These are phyloP conservation scores for Cephus nigrinus DNA, from an alignment of 2,888 invertebrate species.

Conservation along the genomic window DNA sequence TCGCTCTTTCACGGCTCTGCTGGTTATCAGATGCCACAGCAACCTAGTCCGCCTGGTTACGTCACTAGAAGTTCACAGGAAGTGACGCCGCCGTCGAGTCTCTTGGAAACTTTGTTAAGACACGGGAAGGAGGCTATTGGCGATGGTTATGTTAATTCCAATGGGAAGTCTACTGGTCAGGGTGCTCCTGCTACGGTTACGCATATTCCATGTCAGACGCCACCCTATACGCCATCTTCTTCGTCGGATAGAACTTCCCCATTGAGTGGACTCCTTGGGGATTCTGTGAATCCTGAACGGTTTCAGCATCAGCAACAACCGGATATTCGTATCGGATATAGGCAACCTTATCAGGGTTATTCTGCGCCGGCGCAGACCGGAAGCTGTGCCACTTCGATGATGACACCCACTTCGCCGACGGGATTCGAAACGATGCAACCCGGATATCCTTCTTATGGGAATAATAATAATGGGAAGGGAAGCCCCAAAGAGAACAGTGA, in stretches of 20 bases:
- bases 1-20: conserved; percentile 19
- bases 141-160: conserved; percentile 31
- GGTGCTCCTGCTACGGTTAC: conserved; percentile 23
- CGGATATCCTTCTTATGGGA: conserved; percentile 30
- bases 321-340: conserved; percentile 19
- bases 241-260: conserved; percentile 47
- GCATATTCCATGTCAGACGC: conserved; percentile 37
- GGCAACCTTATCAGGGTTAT: conserved; percentile 28
- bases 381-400: conserved; percentile 25
- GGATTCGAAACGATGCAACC: conserved; percentile 30
- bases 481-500: conserved; percentile 35
- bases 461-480: conserved; percentile 35
- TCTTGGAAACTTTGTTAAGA: conserved; percentile 47
- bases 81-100: conserved; percentile 30
- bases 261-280: conserved; percentile 27
- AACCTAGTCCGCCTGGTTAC: conserved; percentile 15
- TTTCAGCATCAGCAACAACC: conserved; percentile 26
- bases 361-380: conserved; percentile 25
- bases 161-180: neutral
- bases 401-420: conserved; percentile 28
- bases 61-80: conserved; percentile 7
- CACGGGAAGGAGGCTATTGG: conserved; percentile 47
- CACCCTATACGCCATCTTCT: conserved; percentile 48
- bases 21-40: conserved; percentile 13
- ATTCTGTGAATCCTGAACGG: conserved; percentile 32